These are phyloP conservation scores for Natrix natrix DNA, from an alignment of 2,797 vertebrate species.

Conservation along the genomic window DNA sequence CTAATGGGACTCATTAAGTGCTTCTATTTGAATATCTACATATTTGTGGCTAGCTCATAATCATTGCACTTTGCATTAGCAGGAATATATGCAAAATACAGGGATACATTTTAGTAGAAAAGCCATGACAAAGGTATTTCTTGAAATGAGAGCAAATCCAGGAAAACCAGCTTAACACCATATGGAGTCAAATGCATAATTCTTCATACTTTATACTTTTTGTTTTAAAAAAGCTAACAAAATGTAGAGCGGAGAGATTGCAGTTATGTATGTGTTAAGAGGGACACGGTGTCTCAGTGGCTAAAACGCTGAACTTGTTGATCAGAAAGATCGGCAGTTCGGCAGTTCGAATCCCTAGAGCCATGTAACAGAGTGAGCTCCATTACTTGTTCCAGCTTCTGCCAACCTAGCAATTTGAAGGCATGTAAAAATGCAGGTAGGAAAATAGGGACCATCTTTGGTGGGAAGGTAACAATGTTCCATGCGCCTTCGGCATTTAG, in stretches of 20 bases:
- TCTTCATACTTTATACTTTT: not conserved
- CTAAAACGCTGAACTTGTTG: no score
- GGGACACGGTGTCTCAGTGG: no score
- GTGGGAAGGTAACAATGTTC: no score
- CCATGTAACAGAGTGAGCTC: no score
- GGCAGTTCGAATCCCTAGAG: no score
- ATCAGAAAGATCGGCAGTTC: no score
- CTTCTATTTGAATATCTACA: conserved; percentile 22
- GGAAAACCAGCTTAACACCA: conserved; percentile 21
- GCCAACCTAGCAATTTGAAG: no score
- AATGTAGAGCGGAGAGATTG: not conserved
- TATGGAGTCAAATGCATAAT: conserved; percentile 12
- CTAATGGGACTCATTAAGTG: conserved; percentile 46
- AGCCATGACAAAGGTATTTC: not conserved
- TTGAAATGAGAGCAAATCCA: conserved; percentile 36
- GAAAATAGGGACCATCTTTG: no score
- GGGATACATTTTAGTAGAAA: not conserved
- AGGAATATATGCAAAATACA: not conserved
- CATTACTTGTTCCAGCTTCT: no score
- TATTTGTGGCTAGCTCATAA: conserved; percentile 13
- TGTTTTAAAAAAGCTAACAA: not conserved
- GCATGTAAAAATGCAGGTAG: no score
- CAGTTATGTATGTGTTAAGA: not conserved
- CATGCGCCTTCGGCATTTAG: no score
- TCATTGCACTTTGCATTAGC: conserved; percentile 19